Base-by-base conservation (phyloP, 2,797 vertebrate genomes). In the Gallinago solitaria region DNA sequence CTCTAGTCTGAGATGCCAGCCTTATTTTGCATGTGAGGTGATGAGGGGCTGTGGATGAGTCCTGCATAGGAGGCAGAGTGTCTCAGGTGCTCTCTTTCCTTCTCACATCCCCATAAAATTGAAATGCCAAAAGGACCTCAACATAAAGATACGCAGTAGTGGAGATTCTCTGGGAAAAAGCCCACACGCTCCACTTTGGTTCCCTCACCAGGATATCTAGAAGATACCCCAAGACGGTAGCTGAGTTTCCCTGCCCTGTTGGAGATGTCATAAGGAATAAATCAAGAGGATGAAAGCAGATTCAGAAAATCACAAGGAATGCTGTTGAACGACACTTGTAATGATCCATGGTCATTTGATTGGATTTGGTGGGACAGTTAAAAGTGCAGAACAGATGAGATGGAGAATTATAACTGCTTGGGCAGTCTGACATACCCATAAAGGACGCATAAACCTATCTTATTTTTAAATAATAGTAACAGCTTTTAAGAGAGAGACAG, bases 111-210 rank as follows among this genome's bases (percentile, higher is more conserved):
- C 19, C 21, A 14, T 79, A 16, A 69, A 63, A 63, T 1, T 24
- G 47, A 30, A 83, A n/a, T 70, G 27, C 30, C 3, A 10, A 8
- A 76, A 69, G 27, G 43, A 33, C 39, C 11, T 24, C 23, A 17
- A 6, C 32, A 11, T 37, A 43, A 59, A 21, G 41, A 11, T 19
- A 18, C 17, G 39, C 24, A 54, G 30, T 37, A n/a, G 43, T 23
- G 30, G 4, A 37, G 24, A 30, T 39, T 28, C 45, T 50, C 13
- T 16, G n/a, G 48, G 32, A 68, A 35, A 54, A 61, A 89, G 32
- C 7, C n/a, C 23, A 17, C 4, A 0, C 2, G 1, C 9, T 70
- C 9, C 69, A 32, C 56, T 69, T 37, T 43, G 45, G 24, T 57
- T 89, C 39, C 39, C 39, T 86, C 17, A 24, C 16, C 37, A 37